Conservation (phyloP, 2,888 invertebrate genomes). For the Pycnomerus fuliginosus region DNA sequence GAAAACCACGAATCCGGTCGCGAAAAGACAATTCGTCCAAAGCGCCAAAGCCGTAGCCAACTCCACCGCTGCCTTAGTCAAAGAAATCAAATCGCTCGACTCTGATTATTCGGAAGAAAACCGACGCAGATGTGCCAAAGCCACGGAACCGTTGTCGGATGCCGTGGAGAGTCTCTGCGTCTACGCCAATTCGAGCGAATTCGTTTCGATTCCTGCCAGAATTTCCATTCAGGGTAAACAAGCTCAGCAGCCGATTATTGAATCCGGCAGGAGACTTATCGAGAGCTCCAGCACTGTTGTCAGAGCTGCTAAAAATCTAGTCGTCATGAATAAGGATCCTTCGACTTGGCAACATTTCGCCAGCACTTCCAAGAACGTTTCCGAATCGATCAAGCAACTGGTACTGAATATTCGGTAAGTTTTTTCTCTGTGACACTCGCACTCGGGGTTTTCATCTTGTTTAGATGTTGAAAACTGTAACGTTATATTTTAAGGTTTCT, state of each 20-base stretch:
- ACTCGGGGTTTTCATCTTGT: not conserved
- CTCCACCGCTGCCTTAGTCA: constrained; percentile 90
- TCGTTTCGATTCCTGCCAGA: constrained; percentile 87
- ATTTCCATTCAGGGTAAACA: constrained; percentile 81
- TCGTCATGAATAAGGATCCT: constrained; percentile 86
- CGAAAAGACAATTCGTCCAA: constrained; percentile 95
- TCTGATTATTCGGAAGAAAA: constrained; percentile 78
- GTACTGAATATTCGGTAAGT: constrained; percentile 82
- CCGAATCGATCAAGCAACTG: constrained; percentile 92
- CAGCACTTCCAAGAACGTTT: constrained; percentile 91
- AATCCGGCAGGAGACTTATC: constrained; percentile 74
- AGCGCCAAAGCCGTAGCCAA: constrained; percentile 97
- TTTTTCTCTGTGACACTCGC: constrained; percentile 2
- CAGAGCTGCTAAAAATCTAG: constrained; percentile 83
- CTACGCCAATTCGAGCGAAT: constrained; percentile 93
- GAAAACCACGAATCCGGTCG: constrained; percentile 85
- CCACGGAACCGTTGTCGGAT: constrained; percentile 79
- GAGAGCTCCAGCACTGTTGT: constrained; percentile 91
- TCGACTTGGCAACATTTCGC: constrained; percentile 94
- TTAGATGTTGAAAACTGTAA: not conserved
- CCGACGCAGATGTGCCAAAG: constrained; percentile 69
- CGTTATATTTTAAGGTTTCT: no score
- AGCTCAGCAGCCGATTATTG: constrained; percentile 85
- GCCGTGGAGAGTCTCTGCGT: constrained; percentile 90
- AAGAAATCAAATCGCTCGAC: constrained; percentile 90